These are phyloP conservation scores for Drosophila koepferae DNA, from an alignment of 2,888 invertebrate species.

Conservation along the genomic window DNA sequence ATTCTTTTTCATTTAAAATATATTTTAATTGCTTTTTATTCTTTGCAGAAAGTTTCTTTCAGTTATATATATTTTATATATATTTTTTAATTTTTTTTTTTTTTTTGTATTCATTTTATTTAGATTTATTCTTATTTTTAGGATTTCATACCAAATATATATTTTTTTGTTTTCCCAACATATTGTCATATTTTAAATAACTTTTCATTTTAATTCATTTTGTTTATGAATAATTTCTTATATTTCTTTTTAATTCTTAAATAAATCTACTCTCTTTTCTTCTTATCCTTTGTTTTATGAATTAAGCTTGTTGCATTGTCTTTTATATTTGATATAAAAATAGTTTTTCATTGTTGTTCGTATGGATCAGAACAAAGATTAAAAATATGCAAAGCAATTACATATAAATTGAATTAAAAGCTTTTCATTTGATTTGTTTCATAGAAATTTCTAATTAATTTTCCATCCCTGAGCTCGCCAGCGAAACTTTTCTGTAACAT, in stretches of 20 bases:
- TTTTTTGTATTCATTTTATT: background rate
- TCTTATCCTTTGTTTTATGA: no score
- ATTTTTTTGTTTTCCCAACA: background rate
- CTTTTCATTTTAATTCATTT: background rate
- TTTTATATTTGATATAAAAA: conserved; percentile 10
- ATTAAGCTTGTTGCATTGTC: background rate
- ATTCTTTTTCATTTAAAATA: background rate
- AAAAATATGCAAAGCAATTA: background rate
- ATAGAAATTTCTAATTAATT: background rate
- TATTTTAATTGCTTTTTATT: conserved; percentile 1
- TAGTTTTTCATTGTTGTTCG: background rate
- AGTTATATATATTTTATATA: background rate
- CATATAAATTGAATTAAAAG: background rate
- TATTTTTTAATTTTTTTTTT: background rate
- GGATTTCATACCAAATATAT: background rate
- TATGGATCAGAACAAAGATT: background rate
- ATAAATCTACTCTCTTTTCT: background rate
- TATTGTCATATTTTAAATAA: background rate
- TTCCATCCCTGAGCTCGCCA: conserved; percentile 41
- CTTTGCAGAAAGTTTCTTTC: background rate
- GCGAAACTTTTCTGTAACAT: conserved; percentile 34
- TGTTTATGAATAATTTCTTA: background rate
- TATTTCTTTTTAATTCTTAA: background rate
- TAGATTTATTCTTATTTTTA: background rate
- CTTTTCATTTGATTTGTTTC: background rate